Base-by-base conservation (phyloP, 2,888 invertebrate genomes). In the Octonoba sinensis region DNA sequence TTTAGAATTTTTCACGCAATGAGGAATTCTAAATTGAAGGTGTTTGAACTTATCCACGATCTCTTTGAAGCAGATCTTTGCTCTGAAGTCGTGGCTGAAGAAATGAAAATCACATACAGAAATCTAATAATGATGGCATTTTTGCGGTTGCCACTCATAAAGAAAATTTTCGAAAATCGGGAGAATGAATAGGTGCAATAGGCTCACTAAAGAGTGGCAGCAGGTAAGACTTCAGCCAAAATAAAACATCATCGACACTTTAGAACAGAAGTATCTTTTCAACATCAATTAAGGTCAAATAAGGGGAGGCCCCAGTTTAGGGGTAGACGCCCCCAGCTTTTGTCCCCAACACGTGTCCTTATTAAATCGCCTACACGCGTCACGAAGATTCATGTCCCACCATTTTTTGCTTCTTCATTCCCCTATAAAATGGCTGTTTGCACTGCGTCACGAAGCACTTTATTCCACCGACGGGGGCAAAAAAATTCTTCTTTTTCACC, bases 211-310 rank as follows among this genome's bases (percentile, higher is more conserved):
- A 18, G 16, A 46, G 46, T 47, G 18, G 20, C 13, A 62, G 16
- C 16, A 16, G n/a, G 12, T n/a, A 12, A 3, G 36, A 22, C 18
- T 57, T 57, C 6, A 18, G 6, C 13, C 3, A 1, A 57, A 15
- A 20, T 8, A 13, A 20, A 22, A 24, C 59, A 46, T n/a, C 67
- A 24, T 46, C 18, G 60, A 76, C 59, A 44, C n/a, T 54, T 24
- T 59, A 49, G 18, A 65, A 57, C 57, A 27, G 15, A 60, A 44
- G 44, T 20, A 24, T 22, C 70, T 57, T 54, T 70, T 65, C 62
- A 57, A 24, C 67, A 60, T 71, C 78, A 79, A 79, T 79, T 79
- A 79, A 46, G 78, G 72, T 66, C 78, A 72, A 79, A 72, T 78
- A 47, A 79, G 62, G 24, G 36, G 56, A 51, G 60, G 60, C 60